Evolutionary conservation across 2,797 vertebrate species (phyloP).

Genomic region (Mus spretus): DNA sequence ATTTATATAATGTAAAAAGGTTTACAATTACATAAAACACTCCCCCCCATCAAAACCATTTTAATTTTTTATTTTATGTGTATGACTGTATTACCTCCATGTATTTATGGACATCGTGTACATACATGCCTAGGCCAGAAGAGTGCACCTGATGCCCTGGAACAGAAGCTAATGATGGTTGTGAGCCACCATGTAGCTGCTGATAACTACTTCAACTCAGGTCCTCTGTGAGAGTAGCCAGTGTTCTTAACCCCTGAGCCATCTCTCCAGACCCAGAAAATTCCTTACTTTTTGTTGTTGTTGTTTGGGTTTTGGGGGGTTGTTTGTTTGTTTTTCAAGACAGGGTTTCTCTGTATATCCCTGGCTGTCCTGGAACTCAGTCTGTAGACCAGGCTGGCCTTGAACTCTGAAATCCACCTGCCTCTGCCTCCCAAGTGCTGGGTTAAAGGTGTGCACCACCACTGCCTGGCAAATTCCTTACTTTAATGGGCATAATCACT

Average conservation of each 20-base stretch:
- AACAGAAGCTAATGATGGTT: neutral
- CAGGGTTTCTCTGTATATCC: too few species aligned
- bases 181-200: neutral
- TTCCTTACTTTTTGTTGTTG: neutral
- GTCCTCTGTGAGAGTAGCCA: neutral
- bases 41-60: constrained; percentile 7
- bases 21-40: constrained; percentile 1
- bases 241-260: neutral
- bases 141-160: neutral
- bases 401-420: too few species aligned
- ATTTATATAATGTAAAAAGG: neutral
- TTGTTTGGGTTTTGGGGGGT: too few species aligned
- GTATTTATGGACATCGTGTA: neutral
- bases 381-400: too few species aligned
- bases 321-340: too few species aligned
- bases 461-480: neutral
- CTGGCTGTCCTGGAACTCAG: too few species aligned
- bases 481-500: neutral
- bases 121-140: neutral
- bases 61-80: neutral
- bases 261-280: neutral
- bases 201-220: neutral
- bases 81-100: neutral
- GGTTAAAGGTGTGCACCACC: too few species aligned
- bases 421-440: too few species aligned